Percentiles rank a stretch among this genome's conserved stretches.
phyloP scores from a whole-genome alignment of 2,888 invertebrate species.

The Leucophenga maculata region DNA sequence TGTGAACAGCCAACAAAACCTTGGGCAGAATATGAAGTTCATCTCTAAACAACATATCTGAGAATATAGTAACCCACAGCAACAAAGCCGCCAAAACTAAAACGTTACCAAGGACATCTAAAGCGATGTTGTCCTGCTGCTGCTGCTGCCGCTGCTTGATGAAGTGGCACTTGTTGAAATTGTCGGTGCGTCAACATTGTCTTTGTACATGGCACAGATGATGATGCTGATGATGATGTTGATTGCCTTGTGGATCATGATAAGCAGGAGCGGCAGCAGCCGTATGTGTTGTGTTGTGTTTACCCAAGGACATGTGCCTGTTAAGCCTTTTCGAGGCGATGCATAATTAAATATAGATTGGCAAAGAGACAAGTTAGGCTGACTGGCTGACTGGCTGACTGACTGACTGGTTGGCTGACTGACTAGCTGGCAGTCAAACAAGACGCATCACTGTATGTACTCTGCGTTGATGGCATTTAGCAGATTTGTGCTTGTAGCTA shows the following conservation, averaged over 20 bases:
- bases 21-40: conserved; percentile 43
- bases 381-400: background rate
- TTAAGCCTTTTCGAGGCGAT: conserved; percentile 27
- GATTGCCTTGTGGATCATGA: conserved; percentile 15
- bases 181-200: background rate
- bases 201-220: background rate
- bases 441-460: background rate
- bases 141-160: conserved; percentile 52
- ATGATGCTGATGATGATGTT: conserved; percentile 24
- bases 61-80: no score
- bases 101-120: background rate
- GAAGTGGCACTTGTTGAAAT: conserved; percentile 56
- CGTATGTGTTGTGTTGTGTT: background rate
- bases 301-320: conserved; percentile 14
- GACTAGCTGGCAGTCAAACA: background rate
- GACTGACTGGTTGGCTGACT: background rate
- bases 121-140: conserved; percentile 28
- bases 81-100: conserved; percentile 1
- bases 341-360: conserved; percentile 61
- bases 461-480: conserved; percentile 41
- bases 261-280: conserved; percentile 15
- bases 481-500: conserved; percentile 45
- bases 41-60: background rate
- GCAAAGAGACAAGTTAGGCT: background rate
- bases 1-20: conserved; percentile 48